Evolutionary conservation across 1,140 invertebrate genomes (phyloP), one percentile per base, ranked within the genome.

Genomic region (Augochlora pura): DNA sequence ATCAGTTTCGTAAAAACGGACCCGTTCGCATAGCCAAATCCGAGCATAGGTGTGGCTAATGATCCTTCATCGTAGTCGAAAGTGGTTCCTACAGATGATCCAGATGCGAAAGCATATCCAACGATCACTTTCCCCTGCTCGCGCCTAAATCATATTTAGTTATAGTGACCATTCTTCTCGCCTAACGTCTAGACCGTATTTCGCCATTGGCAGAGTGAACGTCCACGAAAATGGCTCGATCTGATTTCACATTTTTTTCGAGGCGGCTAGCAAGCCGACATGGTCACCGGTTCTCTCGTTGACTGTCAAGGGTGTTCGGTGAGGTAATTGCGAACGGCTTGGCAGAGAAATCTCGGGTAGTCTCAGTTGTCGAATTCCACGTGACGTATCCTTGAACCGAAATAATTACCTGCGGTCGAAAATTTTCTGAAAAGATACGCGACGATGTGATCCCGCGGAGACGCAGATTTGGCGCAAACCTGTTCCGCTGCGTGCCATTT

Each of bases 81-180:
- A 81, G 74, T 81, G 73, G 74, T 65, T 18, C 42, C 68, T 49
- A 69, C 62, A 64, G 66, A 77, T 46, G 59, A 69, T 77, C 74
- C 74, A 68, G 66, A 77, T 77, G 59, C n/a, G n/a, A 57, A 21
- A 57, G 5, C 2, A 8, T 21, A 72, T 69, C 65, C 18, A 70
- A 25, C 57, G 42, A 81, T 77, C 66, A 77, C 74, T 81, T 81
- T 81, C 74, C 64, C 79, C 60, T 12, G 38, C 23, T n/a, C 6
- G 6, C 21, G 0, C 1, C 16, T 76, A 60, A 62, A 77, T 52
- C 27, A 42, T n/a, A 52, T 39, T 32, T 68, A 42, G 64, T 3
- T 52, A 16, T 52, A 42, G 9, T 23, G 63, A 23, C 38, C 38
- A 42, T 65, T 42, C 38, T 42, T 42, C 38, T 65, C 21, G 38